Conservation (phyloP, 1,140 invertebrate genomes). For the Wiebesia pumilae region DNA sequence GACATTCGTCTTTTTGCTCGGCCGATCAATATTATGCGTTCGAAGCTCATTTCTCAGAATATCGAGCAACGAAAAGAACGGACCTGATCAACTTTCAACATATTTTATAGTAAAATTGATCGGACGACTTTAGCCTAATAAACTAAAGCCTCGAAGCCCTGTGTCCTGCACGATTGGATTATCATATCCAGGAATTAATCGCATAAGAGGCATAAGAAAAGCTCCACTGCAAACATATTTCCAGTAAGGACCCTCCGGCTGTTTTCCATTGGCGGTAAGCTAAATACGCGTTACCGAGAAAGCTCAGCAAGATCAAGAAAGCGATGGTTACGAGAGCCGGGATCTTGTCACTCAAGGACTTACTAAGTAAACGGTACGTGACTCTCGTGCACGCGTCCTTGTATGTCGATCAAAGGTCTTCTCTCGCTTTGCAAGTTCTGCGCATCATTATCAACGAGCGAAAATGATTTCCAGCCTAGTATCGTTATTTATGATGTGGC, state of each 20-base stretch:
- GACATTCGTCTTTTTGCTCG: neutral
- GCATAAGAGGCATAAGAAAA: neutral
- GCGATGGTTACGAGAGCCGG: neutral
- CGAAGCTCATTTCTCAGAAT: neutral
- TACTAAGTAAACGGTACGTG: neutral
- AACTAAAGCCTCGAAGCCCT: neutral
- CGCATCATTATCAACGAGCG: neutral
- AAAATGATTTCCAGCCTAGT: neutral
- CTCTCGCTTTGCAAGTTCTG: neutral
- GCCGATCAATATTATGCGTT: neutral
- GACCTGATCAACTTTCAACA: neutral
- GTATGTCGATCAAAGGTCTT: neutral
- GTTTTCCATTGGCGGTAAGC: neutral
- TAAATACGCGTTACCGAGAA: neutral
- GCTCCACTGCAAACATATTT: too few species aligned
- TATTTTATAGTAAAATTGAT: neutral
- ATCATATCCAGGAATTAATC: neutral
- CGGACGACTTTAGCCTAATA: neutral
- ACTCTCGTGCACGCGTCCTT: neutral
- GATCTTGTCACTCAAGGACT: neutral
- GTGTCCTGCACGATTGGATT: neutral
- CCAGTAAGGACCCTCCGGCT: too few species aligned
- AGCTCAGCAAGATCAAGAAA: neutral
- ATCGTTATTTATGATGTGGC: neutral
- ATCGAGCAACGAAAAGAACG: neutral